Conservation (phyloP, 2,797 vertebrate species). For the Pangasius sanitwongsei region DNA sequence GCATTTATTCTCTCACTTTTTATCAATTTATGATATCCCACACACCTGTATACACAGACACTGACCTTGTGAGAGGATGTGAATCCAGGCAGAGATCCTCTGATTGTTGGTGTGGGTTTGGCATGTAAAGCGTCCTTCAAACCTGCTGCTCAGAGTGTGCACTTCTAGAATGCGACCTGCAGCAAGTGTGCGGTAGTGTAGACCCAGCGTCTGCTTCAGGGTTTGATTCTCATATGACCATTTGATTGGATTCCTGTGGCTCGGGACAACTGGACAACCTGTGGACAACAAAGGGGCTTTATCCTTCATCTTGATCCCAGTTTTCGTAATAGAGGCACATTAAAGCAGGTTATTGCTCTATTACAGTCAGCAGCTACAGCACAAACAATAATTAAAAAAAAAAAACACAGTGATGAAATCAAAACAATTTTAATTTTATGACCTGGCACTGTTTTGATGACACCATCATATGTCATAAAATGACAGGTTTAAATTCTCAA, state of each 20-base stretch:
- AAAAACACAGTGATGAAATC: neutral
- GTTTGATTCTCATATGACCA: conserved; percentile 79
- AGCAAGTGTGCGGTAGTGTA: conserved; percentile 70
- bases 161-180: conserved; percentile 82
- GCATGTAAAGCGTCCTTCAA: conserved; percentile 75
- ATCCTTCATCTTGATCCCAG: neutral
- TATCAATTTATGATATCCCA: neutral
- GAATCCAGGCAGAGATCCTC: conserved; percentile 76
- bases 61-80: conserved; percentile 77
- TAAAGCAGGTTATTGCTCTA: neutral
- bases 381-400: neutral
- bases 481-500: neutral
- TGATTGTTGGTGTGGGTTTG: conserved; percentile 68
- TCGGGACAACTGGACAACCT: conserved; percentile 81
- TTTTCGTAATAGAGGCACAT: neutral
- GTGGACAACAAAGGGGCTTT: neutral
- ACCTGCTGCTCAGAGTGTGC: conserved; percentile 68
- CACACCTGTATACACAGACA: conserved; percentile 7
- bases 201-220: conserved; percentile 65
- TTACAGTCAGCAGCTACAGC: neutral
- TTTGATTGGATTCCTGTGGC: conserved; percentile 68
- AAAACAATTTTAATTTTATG: neutral
- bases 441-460: neutral
- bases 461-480: neutral
- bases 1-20: neutral